Percentiles rank a stretch among this genome's conserved stretches.
phyloP scores from a whole-genome alignment of 1,140 invertebrate genomes.

The Aphaenogaster ashmeadi region DNA sequence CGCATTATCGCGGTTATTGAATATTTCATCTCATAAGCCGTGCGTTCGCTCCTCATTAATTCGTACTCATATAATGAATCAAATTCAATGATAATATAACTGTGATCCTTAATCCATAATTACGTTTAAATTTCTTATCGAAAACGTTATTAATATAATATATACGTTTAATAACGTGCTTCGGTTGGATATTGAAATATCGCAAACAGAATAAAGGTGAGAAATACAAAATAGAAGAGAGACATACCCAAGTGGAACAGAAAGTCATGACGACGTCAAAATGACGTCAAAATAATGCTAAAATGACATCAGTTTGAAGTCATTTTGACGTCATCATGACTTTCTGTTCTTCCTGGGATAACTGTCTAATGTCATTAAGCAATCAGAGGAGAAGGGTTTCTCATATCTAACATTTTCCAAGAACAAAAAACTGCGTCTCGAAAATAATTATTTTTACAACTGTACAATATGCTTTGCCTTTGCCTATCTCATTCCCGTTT shows the following conservation, averaged over 20 bases:
- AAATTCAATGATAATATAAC: background rate
- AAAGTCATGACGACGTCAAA: too few species aligned
- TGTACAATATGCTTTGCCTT: background rate
- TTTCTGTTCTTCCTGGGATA: too few species aligned
- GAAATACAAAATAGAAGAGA: background rate
- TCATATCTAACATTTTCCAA: background rate
- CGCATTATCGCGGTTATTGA: background rate
- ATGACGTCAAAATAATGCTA: too few species aligned
- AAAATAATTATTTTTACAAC: background rate
- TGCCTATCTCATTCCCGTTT: background rate
- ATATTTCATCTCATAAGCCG: constrained; percentile 15
- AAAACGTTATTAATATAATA: background rate
- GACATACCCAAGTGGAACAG: too few species aligned
- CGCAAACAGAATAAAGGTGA: background rate
- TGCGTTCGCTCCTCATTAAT: background rate
- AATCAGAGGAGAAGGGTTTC: background rate
- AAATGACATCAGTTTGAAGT: too few species aligned
- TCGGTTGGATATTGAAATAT: background rate
- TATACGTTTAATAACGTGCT: background rate
- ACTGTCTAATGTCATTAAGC: background rate
- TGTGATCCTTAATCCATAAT: background rate
- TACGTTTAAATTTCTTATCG: background rate
- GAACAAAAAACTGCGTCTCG: background rate
- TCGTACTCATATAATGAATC: background rate
- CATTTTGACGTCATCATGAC: too few species aligned